phyloP scores from a whole-genome alignment of 2,888 invertebrate genomes.

The Calliopum simillimum region DNA sequence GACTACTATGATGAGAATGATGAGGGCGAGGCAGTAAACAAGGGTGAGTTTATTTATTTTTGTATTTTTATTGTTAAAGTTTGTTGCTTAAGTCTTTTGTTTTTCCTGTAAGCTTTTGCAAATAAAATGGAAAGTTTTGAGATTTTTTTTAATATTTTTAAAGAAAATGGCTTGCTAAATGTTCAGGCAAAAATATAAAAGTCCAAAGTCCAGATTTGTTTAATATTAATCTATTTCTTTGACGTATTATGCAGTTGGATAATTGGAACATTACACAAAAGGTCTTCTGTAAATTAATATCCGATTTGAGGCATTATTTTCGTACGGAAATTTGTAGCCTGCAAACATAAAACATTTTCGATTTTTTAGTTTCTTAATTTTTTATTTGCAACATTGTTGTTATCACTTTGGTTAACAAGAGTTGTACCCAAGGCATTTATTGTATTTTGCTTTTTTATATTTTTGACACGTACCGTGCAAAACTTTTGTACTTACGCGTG shows the following conservation, averaged over 20 bases:
- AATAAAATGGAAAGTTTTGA: neutral
- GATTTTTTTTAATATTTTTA: neutral
- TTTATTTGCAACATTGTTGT: no score
- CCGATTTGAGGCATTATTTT: no score
- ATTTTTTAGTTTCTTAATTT: no score
- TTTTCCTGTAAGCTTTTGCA: neutral
- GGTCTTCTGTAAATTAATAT: no score
- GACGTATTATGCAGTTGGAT: no score
- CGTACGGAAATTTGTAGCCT: no score
- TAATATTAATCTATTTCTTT: no score
- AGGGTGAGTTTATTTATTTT: conserved; percentile 48
- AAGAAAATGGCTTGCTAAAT: neutral
- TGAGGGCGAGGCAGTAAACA: conserved; percentile 50
- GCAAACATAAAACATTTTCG: no score
- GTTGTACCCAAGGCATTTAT: neutral
- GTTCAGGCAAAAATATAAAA: no score
- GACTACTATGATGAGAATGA: conserved; percentile 63
- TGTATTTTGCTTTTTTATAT: neutral
- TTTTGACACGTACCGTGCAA: neutral
- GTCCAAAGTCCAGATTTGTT: no score
- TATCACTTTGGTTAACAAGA: no score
- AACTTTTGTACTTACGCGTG: neutral
- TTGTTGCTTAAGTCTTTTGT: conserved; percentile 7
- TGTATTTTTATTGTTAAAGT: neutral
- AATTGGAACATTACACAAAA: no score